These are phyloP conservation scores for Edolisoma coerulescens DNA, from an alignment of 2,113 vertebrate species.

Conservation along the genomic window DNA sequence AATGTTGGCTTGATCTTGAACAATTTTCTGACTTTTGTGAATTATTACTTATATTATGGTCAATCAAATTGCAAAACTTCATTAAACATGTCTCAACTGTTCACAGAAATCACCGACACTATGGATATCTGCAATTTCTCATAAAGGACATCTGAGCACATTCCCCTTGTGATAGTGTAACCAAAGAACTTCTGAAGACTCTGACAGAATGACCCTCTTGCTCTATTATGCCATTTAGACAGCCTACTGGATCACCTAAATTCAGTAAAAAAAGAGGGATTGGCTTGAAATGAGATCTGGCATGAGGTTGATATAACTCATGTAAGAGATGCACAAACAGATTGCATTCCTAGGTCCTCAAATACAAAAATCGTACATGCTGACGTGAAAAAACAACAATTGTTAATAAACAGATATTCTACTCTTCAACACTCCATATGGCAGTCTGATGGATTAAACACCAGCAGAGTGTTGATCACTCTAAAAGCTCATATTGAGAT, in stretches of 20 bases:
- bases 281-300: background rate
- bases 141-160: background rate
- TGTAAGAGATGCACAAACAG: background rate
- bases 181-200: background rate
- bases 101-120: background rate
- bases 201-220: background rate
- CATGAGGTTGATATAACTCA: background rate
- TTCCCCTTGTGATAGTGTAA: background rate
- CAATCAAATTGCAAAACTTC: background rate
- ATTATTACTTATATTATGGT: background rate
- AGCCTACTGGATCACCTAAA: background rate
- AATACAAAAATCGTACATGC: background rate
- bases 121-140: background rate
- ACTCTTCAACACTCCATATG: conserved; percentile 56
- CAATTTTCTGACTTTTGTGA: background rate
- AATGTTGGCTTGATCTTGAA: background rate
- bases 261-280: background rate
- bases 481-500: conserved; percentile 59
- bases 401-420: conserved; percentile 62
- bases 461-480: conserved; percentile 54
- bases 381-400: conserved; percentile 34
- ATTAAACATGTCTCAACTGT: background rate
- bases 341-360: background rate
- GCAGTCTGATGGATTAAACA: conserved; percentile 58
- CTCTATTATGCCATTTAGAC: background rate